phyloP scores from a whole-genome alignment of 2,888 invertebrate species.

The Acrocyrtus sp. region DNA sequence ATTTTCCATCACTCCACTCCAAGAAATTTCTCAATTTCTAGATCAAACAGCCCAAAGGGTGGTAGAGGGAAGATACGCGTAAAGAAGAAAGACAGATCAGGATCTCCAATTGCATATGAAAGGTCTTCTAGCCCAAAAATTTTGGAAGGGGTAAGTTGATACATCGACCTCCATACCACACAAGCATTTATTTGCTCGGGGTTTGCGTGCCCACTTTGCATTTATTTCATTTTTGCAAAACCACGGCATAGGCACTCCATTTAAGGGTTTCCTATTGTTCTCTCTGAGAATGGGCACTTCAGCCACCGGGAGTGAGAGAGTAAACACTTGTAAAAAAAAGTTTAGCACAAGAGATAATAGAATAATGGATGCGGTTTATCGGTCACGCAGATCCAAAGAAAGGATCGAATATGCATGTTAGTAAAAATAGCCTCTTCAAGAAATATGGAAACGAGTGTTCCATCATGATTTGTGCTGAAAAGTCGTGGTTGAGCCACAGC shows the following conservation, averaged over 20 bases:
- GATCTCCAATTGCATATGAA: slow-evolving; percentile 58
- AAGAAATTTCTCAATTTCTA: slow-evolving; percentile 55
- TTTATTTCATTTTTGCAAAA: slow-evolving; percentile 3
- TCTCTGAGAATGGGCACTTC: background rate
- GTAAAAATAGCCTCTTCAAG: too few species aligned
- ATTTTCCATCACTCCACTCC: slow-evolving; percentile 59
- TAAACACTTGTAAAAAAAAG: background rate
- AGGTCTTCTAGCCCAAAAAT: slow-evolving; percentile 62
- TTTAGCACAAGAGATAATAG: too few species aligned
- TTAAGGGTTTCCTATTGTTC: background rate
- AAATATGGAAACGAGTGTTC: too few species aligned
- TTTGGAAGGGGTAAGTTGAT: slow-evolving; percentile 62
- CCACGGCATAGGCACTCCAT: background rate
- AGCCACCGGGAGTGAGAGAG: background rate
- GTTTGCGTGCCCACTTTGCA: background rate
- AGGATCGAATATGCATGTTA: too few species aligned
- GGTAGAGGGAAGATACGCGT: slow-evolving; percentile 11
- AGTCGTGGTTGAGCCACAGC: too few species aligned
- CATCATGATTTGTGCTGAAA: too few species aligned
- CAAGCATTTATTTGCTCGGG: background rate
- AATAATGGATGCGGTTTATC: too few species aligned
- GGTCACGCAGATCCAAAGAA: too few species aligned
- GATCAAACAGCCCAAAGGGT: slow-evolving; percentile 58
- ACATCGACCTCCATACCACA: too few species aligned
- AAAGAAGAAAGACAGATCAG: slow-evolving; percentile 57